Evolutionary conservation across 2,113 vertebrate genomes (phyloP), one percentile per base, ranked within the genome.

Genomic region (Nerophis ophidion): DNA sequence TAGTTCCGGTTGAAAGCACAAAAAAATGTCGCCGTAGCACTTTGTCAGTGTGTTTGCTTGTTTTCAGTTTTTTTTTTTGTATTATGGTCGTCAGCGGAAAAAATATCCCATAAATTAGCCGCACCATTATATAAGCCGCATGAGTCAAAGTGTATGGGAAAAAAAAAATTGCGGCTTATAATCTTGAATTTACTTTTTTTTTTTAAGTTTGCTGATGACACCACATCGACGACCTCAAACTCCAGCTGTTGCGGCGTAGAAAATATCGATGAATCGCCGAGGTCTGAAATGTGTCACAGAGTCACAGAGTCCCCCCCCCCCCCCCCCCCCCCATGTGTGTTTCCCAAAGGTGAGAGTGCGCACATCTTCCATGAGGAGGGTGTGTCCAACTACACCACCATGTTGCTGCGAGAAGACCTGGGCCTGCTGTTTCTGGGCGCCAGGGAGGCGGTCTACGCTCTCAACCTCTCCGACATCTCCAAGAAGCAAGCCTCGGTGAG

Each of bases 381-480:
- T 5, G 75, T 90, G 55, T 90, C 75, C 60, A 84, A 90, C 82
- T 89, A 91, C 74, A 89, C 90, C 61, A 84, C 79, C 63, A 84
- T 92, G 81, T 70, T 93, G 47, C 15, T 92, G 63, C 88, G 81
- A 60, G 87, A 91, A 71, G 90, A 91, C 61, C 63, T 81, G 0
- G 49, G 75, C 4, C 33, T 84, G 38, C 79, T 92, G 12, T 61
- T 93, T 64, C 68, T 89, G 56, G 91, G 92, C 35, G 90, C 91
- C 70, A 81, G 88, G 65, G 85, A 90, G 57, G 76, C 80, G 38
- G 63, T 92, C 46, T 91, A 90, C 36, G 90, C 86, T 10, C 83
- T 92, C 46, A 86, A 93, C 73, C 81, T 91, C 53, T 76, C 66
- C 3, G 36, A 89, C 65, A 79, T 93, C 76, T 83, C 83, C 64